Evolutionary conservation across 2,113 vertebrate genomes (phyloP).

Genomic region (Gymnobelideus leadbeateri): DNA sequence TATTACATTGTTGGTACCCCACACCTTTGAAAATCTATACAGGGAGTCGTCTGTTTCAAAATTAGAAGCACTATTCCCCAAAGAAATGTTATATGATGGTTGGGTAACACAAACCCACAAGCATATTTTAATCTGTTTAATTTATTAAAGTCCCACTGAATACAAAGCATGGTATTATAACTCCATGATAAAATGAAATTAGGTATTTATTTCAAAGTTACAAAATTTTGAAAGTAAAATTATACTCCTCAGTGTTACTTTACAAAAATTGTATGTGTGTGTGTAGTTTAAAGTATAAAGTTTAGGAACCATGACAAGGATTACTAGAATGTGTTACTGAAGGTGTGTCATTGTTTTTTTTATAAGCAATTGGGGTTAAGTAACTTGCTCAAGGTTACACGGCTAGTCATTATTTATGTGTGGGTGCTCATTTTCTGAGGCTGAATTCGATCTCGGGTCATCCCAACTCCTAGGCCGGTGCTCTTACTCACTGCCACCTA

Average conservation of each 20-base stretch:
- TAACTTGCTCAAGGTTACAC: too few species aligned
- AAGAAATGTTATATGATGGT: neutral
- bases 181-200: neutral
- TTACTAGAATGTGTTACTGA: neutral
- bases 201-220: neutral
- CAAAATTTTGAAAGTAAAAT: neutral
- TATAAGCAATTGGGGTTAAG: too few species aligned
- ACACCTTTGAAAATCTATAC: constrained; percentile 19
- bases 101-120: neutral
- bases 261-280: neutral
- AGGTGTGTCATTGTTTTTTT: neutral
- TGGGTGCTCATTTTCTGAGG: too few species aligned
- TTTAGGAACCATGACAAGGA: neutral
- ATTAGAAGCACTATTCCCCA: neutral
- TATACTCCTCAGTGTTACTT: neutral
- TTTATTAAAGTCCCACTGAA: neutral
- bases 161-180: neutral
- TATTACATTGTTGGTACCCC: neutral
- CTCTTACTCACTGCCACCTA: too few species aligned
- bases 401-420: too few species aligned
- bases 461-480: too few species aligned
- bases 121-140: neutral
- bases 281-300: too few species aligned
- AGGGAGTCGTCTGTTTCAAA: neutral
- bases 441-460: too few species aligned